phyloP scores from a whole-genome alignment of 2,113 vertebrate genomes.

The Brachionichthys hirsutus region DNA sequence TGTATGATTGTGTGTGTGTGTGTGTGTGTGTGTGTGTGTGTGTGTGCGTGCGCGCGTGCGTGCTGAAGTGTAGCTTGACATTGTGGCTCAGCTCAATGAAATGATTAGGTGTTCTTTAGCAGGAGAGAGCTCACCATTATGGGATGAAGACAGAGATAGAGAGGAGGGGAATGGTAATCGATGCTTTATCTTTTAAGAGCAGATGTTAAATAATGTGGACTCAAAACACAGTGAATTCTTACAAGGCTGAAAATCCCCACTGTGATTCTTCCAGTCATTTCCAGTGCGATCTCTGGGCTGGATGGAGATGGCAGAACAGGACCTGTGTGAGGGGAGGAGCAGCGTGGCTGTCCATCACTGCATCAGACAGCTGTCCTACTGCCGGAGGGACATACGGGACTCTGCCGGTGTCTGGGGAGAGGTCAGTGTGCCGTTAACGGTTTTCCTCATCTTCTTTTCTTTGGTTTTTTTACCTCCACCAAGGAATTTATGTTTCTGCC shows the following conservation, averaged over 20 bases:
- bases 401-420: conserved; percentile 96
- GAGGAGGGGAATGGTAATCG: too few species aligned
- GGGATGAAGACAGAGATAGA: background rate
- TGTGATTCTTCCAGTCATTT: conserved; percentile 80
- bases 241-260: background rate
- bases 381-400: conserved; percentile 94
- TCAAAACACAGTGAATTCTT: too few species aligned
- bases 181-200: background rate
- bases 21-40: too few species aligned
- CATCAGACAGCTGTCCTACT: conserved; percentile 96
- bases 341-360: conserved; percentile 93
- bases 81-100: conserved; percentile 5
- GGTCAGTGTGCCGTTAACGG: conserved; percentile 70
- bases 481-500: too few species aligned
- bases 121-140: conserved; percentile 12
- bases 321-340: conserved; percentile 89
- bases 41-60: too few species aligned
- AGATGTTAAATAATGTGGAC: too few species aligned
- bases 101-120: conserved; percentile 12
- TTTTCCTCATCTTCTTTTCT: too few species aligned
- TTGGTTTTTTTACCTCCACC: too few species aligned
- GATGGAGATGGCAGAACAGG: conserved; percentile 95
- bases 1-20: background rate
- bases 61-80: background rate
- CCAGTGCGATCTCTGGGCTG: conserved; percentile 94